Conservation (phyloP, 2,888 invertebrate genomes). For the Papilio protenor region DNA sequence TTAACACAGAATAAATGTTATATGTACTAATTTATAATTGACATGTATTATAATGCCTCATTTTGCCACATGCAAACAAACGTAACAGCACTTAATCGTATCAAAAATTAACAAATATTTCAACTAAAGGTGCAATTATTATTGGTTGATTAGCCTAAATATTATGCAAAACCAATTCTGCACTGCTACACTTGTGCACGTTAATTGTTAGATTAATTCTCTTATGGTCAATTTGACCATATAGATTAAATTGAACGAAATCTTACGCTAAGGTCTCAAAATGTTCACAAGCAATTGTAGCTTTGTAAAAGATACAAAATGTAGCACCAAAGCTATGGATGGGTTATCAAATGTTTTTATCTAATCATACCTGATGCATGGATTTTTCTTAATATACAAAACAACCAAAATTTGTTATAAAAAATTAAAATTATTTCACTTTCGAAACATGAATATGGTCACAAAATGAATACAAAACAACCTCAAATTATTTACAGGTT, state of each 20-base stretch:
- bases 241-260: background rate
- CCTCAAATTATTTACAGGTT: too few relatives aligned
- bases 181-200: background rate
- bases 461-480: too few relatives aligned
- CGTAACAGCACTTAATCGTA: background rate
- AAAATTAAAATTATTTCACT: background rate
- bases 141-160: background rate
- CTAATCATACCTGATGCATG: background rate
- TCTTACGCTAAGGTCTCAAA: background rate
- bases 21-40: background rate
- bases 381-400: background rate
- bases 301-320: background rate
- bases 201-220: background rate
- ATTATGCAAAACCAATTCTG: background rate
- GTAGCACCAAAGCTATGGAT: background rate
- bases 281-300: background rate
- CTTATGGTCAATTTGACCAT: conserved; percentile 11
- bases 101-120: background rate
- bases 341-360: background rate
- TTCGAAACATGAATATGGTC: too few relatives aligned
- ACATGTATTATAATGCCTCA: background rate
- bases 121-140: background rate
- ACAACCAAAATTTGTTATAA: too few relatives aligned
- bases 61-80: background rate
- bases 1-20: background rate